Evolutionary conservation across 1,140 invertebrate species (phyloP).

Genomic region (Drosophila kikkawai): DNA sequence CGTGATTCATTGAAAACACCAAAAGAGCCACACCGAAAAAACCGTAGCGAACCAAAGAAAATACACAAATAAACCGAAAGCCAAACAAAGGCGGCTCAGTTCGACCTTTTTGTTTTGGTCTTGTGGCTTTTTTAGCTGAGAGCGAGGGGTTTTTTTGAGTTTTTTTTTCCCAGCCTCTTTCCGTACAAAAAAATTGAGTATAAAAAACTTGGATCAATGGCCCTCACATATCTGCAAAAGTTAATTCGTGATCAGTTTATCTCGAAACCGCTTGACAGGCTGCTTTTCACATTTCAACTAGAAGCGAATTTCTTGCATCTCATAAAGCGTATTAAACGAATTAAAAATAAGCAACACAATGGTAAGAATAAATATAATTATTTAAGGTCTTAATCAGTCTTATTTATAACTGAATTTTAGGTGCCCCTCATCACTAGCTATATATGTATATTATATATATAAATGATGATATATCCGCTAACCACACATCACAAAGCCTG

Average conservation of each 20-base stretch:
- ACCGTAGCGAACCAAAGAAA: slow-evolving; percentile 20
- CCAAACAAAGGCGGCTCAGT: slow-evolving; percentile 61
- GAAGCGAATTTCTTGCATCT: neutral
- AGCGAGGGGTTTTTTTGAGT: slow-evolving; percentile 1
- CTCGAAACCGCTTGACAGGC: slow-evolving; percentile 11
- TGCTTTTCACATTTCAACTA: slow-evolving; percentile 12
- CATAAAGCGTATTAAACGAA: slow-evolving; percentile 5
- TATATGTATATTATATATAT: neutral
- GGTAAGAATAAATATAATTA: neutral
- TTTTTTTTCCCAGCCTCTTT: slow-evolving; percentile 12
- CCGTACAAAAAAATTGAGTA: neutral
- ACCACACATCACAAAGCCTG: neutral
- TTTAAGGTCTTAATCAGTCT: neutral
- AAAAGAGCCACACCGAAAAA: slow-evolving; percentile 21
- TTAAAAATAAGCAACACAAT: neutral
- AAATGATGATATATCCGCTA: slow-evolving; percentile 6
- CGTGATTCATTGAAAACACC: slow-evolving; percentile 42
- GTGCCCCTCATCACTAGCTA: neutral
- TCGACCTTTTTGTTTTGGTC: slow-evolving; percentile 59
- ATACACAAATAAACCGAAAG: slow-evolving; percentile 46
- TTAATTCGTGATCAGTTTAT: slow-evolving; percentile 15
- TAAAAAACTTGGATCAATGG: slow-evolving; percentile 8
- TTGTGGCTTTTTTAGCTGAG: slow-evolving; percentile 10
- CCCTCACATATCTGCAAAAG: slow-evolving; percentile 14
- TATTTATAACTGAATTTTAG: neutral